These are phyloP conservation scores for Euwallacea fornicatus DNA, from an alignment of 1,140 invertebrate species.

Conservation along the genomic window DNA sequence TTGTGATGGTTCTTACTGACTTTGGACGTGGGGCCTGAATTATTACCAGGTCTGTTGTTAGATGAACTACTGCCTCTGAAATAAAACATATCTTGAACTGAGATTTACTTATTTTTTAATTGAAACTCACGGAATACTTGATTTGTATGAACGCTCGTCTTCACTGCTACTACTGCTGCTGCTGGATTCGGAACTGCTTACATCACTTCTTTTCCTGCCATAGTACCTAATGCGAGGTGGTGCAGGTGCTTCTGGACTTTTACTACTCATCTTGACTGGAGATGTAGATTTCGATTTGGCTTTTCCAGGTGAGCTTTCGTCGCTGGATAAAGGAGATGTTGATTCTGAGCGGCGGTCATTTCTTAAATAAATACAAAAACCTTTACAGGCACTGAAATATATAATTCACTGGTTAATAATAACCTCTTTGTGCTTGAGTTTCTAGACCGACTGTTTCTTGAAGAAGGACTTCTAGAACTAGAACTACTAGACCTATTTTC, in stretches of 20 bases:
- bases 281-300: constrained; percentile 26
- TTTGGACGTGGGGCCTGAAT: constrained; percentile 81
- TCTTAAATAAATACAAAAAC: too few species aligned
- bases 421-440: neutral
- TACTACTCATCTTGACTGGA: constrained; percentile 47
- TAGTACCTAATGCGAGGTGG: constrained; percentile 62
- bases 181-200: constrained; percentile 54
- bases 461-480: constrained; percentile 7
- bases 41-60: constrained; percentile 56
- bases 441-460: constrained; percentile 13
- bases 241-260: constrained; percentile 45
- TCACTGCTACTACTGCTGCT: constrained; percentile 42
- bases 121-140: constrained; percentile 18
- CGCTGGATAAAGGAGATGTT: constrained; percentile 28
- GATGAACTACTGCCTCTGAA: constrained; percentile 35
- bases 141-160: constrained; percentile 22
- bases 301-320: constrained; percentile 25
- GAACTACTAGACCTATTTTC: constrained; percentile 15
- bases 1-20: constrained; percentile 81
- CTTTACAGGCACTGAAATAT: too few species aligned
- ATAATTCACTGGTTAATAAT: too few species aligned
- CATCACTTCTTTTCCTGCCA: constrained; percentile 63
- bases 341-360: constrained; percentile 1
- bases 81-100: constrained; percentile 1
- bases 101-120: neutral